Conservation (phyloP, 2,888 invertebrate genomes). For the Thalpophila matura region DNA sequence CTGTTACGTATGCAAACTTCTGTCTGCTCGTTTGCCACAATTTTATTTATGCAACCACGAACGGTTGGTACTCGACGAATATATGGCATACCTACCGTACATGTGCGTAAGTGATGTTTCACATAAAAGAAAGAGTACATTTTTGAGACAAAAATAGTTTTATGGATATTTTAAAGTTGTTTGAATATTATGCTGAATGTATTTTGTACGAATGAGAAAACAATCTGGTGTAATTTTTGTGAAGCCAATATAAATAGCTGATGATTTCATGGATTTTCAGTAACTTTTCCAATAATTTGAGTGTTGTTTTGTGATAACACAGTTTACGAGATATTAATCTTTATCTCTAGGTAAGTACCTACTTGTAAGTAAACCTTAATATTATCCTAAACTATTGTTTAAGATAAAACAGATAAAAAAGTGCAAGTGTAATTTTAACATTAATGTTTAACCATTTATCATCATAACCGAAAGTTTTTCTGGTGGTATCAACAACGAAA, state of each 20-base stretch:
- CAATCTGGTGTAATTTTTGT: not conserved
- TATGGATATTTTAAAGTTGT: slow-evolving; percentile 12
- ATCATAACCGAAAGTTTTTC: no score
- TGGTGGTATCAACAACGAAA: not conserved
- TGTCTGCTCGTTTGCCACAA: slow-evolving; percentile 14
- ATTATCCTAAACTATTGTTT: slow-evolving; percentile 17
- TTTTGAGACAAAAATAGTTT: slow-evolving; percentile 32
- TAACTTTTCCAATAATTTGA: not conserved
- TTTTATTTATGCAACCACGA: slow-evolving; percentile 37
- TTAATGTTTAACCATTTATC: no score
- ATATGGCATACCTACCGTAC: slow-evolving; percentile 23
- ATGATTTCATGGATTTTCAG: not conserved
- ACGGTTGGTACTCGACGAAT: slow-evolving; percentile 13
- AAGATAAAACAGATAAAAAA: slow-evolving; percentile 25
- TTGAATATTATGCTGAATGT: not conserved
- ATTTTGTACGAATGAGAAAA: slow-evolving; percentile 8
- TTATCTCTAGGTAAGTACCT: slow-evolving; percentile 26
- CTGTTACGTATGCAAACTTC: slow-evolving; percentile 27
- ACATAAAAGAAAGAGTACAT: slow-evolving; percentile 16
- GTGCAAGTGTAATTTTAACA: no score
- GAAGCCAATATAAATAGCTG: not conserved
- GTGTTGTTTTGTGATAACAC: not conserved
- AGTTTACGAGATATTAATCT: not conserved
- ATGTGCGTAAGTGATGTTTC: slow-evolving; percentile 15
- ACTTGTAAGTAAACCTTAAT: not conserved